These are phyloP conservation scores for Apogon hyalosoma DNA, from an alignment of 2,797 vertebrate genomes.

Conservation along the genomic window DNA sequence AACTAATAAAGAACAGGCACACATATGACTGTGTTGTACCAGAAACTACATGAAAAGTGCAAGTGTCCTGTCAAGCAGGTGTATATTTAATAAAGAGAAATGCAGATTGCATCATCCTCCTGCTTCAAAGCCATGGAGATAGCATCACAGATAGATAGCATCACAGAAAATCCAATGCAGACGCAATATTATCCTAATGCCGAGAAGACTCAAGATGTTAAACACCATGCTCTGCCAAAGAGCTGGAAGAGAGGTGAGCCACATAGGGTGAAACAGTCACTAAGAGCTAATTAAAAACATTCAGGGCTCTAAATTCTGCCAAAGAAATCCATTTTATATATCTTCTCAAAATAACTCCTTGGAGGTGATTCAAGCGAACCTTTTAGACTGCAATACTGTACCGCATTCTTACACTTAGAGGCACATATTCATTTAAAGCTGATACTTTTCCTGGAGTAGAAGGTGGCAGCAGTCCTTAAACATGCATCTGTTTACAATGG, in stretches of 20 bases:
- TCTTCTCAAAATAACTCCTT: slow-evolving; percentile 12
- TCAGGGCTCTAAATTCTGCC: slow-evolving; percentile 21
- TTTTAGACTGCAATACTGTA: slow-evolving; percentile 12
- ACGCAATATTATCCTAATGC: slow-evolving; percentile 37
- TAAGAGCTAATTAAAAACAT: slow-evolving; percentile 65
- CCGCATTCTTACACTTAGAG: slow-evolving; percentile 11
- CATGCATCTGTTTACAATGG: slow-evolving; percentile 20
- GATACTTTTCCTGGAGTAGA: background rate
- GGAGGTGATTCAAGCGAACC: slow-evolving; percentile 27
- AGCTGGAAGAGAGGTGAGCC: background rate
- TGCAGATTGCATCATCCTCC: slow-evolving; percentile 29
- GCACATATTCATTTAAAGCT: slow-evolving; percentile 23
- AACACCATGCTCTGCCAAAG: slow-evolving; percentile 16
- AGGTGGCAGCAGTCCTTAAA: slow-evolving; percentile 23
- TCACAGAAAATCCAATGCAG: slow-evolving; percentile 24
- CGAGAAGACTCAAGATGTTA: slow-evolving; percentile 44
- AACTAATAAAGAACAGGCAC: slow-evolving; percentile 36
- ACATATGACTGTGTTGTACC: slow-evolving; percentile 22
- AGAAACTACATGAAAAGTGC: slow-evolving; percentile 43
- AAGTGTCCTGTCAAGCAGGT: slow-evolving; percentile 41
- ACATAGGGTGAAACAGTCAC: slow-evolving; percentile 39
- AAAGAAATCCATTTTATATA: slow-evolving; percentile 5
- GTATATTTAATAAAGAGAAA: slow-evolving; percentile 56
- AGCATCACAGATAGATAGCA: slow-evolving; percentile 35
- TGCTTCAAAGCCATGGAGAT: slow-evolving; percentile 57